Evolutionary conservation across 2,888 invertebrate genomes (phyloP).

Genomic region (Vanessa cardui): DNA sequence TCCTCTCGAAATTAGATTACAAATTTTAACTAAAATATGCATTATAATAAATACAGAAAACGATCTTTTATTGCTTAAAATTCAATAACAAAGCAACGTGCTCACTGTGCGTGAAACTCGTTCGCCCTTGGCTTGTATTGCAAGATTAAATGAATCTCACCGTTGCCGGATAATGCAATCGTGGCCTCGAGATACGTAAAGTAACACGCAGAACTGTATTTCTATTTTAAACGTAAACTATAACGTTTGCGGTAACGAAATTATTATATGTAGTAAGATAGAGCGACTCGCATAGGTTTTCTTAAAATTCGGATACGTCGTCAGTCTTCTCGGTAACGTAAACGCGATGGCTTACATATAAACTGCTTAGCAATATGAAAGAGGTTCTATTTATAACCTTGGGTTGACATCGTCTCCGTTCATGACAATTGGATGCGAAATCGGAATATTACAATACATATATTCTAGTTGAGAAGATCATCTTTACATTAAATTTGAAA

Average conservation of each 20-base stretch:
- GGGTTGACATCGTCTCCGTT: no score
- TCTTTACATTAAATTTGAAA: no score
- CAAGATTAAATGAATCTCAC: conserved; percentile 57
- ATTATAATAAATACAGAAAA: not conserved
- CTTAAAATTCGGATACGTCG: no score
- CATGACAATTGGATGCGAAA: no score
- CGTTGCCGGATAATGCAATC: conserved; percentile 28
- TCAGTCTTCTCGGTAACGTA: no score
- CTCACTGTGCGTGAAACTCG: conserved; percentile 46
- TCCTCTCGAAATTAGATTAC: not conserved
- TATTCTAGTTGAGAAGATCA: no score
- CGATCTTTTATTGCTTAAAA: conserved; percentile 12
- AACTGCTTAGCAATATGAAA: no score
- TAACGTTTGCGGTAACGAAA: conserved; percentile 5
- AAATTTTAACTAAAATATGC: not conserved
- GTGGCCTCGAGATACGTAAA: conserved; percentile 21
- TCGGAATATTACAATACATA: no score
- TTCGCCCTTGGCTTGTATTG: conserved; percentile 57
- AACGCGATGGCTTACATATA: no score
- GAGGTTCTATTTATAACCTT: no score
- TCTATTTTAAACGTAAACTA: not conserved
- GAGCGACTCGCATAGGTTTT: no score
- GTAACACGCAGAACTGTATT: conserved; percentile 7
- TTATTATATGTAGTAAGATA: no score
- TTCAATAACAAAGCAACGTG: conserved; percentile 28